A percentile compares a stretch with the other conserved stretches of the same genome.
phyloP scores from a whole-genome alignment of 2,797 vertebrate species.

The Echiichthys vipera region DNA sequence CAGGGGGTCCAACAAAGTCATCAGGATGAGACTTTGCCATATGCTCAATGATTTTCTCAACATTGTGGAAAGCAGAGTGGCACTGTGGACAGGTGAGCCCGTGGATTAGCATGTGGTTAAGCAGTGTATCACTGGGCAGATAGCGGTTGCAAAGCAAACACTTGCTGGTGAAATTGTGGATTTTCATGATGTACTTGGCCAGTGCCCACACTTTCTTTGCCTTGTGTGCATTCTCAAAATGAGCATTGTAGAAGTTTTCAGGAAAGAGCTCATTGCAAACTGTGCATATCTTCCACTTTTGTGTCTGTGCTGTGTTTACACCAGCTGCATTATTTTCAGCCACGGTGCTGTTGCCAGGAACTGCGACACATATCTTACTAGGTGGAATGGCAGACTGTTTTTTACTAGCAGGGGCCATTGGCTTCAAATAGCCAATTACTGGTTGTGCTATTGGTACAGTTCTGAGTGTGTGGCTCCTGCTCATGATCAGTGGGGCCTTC shows the following conservation, averaged over 20 bases:
- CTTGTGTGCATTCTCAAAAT: constrained; percentile 98
- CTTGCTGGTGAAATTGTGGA: constrained; percentile 99
- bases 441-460: constrained; percentile 89
- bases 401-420: constrained; percentile 86
- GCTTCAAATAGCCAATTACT: constrained; percentile 92
- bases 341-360: constrained; percentile 83
- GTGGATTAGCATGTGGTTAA: constrained; percentile 98
- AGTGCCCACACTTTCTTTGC: constrained; percentile 96
- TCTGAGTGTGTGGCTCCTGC: constrained; percentile 84
- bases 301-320: constrained; percentile 90
- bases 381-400: constrained; percentile 75
- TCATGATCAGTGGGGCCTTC: constrained; percentile 85
- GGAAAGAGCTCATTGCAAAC: constrained; percentile 99
- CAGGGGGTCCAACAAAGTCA: constrained; percentile 91
- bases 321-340: constrained; percentile 75
- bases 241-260: constrained; percentile 95
- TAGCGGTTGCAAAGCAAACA: constrained; percentile 99
- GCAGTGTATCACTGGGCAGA: constrained; percentile 94
- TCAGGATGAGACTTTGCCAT: constrained; percentile 90
- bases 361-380: constrained; percentile 83
- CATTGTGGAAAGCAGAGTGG: constrained; percentile 94
- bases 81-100: constrained; percentile 97
- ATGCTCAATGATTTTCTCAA: constrained; percentile 96
- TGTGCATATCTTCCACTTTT: constrained; percentile 99
- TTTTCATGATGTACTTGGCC: constrained; percentile 99